These are phyloP conservation scores for Otolemur crassicaudatus DNA, from an alignment of 2,797 vertebrate species.

Conservation along the genomic window DNA sequence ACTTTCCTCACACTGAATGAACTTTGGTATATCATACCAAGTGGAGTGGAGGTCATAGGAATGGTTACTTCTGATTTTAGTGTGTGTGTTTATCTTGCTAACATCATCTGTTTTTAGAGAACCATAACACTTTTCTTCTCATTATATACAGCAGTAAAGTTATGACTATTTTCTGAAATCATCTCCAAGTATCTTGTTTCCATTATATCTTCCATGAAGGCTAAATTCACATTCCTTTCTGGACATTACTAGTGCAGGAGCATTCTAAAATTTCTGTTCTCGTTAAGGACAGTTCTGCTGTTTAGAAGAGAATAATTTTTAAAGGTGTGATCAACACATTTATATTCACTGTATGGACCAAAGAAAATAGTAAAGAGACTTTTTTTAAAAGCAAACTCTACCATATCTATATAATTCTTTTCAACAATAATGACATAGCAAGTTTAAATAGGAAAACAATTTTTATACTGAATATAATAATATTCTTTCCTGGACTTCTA, in stretches of 20 bases:
- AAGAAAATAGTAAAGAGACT: not conserved
- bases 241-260: not conserved
- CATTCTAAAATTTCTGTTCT: not conserved
- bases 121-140: not conserved
- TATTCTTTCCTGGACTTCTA: not conserved
- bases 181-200: not conserved
- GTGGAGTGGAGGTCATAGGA: not conserved
- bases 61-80: not conserved
- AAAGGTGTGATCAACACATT: not conserved
- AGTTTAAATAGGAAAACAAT: constrained; percentile 21
- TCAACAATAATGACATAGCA: not conserved
- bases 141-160: not conserved
- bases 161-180: not conserved
- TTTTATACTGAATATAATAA: not conserved
- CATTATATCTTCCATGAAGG: not conserved
- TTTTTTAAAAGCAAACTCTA: constrained; percentile 3
- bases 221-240: not conserved
- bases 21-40: not conserved
- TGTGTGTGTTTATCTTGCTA: not conserved
- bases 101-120: not conserved
- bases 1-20: not conserved
- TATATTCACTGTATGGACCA: not conserved
- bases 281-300: not conserved
- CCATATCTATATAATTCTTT: not conserved
- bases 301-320: not conserved